Evolutionary conservation across 1,140 invertebrate genomes (phyloP), one percentile per base, ranked within the genome.

Genomic region (Caenorhabditis tropicalis): DNA sequence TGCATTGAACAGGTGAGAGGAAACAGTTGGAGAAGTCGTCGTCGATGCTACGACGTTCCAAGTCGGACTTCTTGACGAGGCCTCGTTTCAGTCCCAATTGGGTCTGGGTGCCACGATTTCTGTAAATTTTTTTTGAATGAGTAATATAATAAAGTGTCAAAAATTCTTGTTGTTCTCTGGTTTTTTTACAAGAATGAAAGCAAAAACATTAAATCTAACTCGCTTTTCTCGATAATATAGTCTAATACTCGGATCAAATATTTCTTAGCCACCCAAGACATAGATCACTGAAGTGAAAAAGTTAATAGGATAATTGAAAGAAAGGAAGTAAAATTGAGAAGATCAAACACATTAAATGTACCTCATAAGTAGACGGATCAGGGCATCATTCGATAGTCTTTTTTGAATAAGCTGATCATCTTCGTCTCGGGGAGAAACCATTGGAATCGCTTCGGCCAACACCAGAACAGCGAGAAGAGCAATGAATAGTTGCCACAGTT

Each of bases 1-100:
- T 82, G 60, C 82, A 82, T 27, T 82, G 82, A 33, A 82, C 82
- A 48, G 82, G 82, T 16, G 82, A 82, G 48, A 82, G 82, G 60
- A 82, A 82, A 60, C 82, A 82, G 82, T 82, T 82, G 36, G 82
- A 82, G 36, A 82, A 82, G 51, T 82, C 82, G 29, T 82, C 82
- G 51, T 82, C 82, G 39, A 82, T 74, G 46, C 82, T 82, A 12
- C 82, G 36, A 21, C 82, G 36, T 51, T 82, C 82, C 56, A 82
- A 27, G 21, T 82, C 82, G 21, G 65, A 39, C 65, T 74, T 74
- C 36, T 74, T 74, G 19, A 74, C 36, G n/a, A 43, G 33, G 9
- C 65, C 65, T 2, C 65, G 65, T 46, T 74, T 74, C 65, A 74
- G 65, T 74, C 65, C 65, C 65, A 74, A 43, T 31, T 65, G 74